phyloP scores from a whole-genome alignment of 1,140 invertebrate genomes.

The Pogonognathellus flavescens region DNA sequence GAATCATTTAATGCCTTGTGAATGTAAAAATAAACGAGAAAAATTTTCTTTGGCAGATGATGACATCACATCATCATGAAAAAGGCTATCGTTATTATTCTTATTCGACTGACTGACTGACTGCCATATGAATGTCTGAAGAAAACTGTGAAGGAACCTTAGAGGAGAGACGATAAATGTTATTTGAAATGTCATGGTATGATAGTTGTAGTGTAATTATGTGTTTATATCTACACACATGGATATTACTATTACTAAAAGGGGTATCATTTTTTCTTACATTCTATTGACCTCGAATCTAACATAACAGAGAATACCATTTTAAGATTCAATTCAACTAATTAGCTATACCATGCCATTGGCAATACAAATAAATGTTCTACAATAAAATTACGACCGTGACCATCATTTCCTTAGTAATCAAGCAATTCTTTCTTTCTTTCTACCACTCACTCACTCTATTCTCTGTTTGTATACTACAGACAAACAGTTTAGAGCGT shows the following conservation, averaged over 20 bases:
- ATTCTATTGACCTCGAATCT: too few relatives aligned
- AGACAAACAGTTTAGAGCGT: background rate
- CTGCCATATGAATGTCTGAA: too few relatives aligned
- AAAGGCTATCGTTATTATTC: too few relatives aligned
- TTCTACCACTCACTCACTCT: background rate
- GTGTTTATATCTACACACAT: too few relatives aligned
- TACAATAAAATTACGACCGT: background rate
- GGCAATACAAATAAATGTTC: background rate
- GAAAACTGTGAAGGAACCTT: too few relatives aligned
- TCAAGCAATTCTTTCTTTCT: background rate
- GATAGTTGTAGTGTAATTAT: too few relatives aligned
- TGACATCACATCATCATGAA: background rate
- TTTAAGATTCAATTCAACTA: constrained; percentile 3
- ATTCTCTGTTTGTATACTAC: background rate
- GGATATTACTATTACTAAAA: too few relatives aligned
- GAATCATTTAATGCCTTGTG: background rate
- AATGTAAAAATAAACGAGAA: background rate
- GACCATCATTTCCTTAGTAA: background rate
- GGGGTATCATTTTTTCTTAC: too few relatives aligned
- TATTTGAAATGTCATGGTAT: too few relatives aligned
- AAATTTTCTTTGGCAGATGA: background rate
- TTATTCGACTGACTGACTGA: too few relatives aligned
- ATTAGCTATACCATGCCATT: background rate
- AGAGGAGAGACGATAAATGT: too few relatives aligned
- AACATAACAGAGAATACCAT: background rate